phyloP scores from a whole-genome alignment of 2,113 vertebrate genomes.

The Leptodactylus fuscus region DNA sequence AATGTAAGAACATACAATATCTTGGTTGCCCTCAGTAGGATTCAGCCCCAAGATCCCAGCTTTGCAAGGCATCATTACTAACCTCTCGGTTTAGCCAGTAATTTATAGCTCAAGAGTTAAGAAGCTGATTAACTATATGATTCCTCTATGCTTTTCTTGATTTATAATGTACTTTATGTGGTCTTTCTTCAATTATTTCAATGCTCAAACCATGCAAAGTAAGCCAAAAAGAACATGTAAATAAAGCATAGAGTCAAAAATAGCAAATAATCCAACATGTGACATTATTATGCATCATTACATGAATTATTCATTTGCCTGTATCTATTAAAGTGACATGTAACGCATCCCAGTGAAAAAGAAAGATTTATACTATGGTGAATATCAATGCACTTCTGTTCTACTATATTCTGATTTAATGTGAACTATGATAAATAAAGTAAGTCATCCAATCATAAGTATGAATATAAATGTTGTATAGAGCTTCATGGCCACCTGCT shows the following conservation, averaged over 20 bases:
- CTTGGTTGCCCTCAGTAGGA: too few relatives aligned
- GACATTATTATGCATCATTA: conserved; percentile 9
- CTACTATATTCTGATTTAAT: conserved; percentile 8
- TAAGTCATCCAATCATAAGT: conserved; percentile 5
- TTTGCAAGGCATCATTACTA: too few relatives aligned
- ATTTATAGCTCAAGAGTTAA: too few relatives aligned
- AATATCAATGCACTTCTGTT: conserved; percentile 11
- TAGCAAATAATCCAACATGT: not conserved
- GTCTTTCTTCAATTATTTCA: too few relatives aligned
- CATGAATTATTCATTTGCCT: conserved; percentile 47
- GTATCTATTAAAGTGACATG: not conserved
- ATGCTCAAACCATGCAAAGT: too few relatives aligned
- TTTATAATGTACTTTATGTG: too few relatives aligned
- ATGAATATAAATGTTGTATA: not conserved
- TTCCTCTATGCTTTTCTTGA: too few relatives aligned
- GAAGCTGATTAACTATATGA: too few relatives aligned
- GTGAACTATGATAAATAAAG: not conserved
- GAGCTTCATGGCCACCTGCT: not conserved
- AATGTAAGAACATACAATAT: too few relatives aligned
- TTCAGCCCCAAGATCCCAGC: too few relatives aligned
- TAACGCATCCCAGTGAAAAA: conserved; percentile 29
- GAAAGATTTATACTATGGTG: not conserved
- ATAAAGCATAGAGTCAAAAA: not conserved
- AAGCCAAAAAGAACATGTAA: too few relatives aligned
- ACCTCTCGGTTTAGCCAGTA: too few relatives aligned